Base-by-base conservation (phyloP, 2,113 vertebrate species). In the Trichechus manatus region DNA sequence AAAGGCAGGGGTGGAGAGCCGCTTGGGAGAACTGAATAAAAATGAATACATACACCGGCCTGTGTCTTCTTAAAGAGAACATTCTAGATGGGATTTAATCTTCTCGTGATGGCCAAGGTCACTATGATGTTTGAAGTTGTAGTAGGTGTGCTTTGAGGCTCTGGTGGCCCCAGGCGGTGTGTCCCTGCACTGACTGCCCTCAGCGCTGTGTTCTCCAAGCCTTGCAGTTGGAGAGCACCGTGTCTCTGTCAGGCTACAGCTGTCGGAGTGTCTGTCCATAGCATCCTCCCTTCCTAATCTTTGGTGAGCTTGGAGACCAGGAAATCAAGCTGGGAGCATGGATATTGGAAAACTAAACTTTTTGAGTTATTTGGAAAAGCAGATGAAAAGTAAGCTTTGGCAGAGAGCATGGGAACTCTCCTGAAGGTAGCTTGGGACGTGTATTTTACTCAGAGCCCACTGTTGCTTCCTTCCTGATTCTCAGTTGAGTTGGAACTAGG, bases 211-310 rank as follows among this genome's bases (percentile, higher is more conserved):
- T 8, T 77, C 91, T 47, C 89, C 23, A 74, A 93, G 79, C 84
- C 64, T 84, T 14, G 27, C 13, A 27, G n/a, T 0, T 36, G 22
- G 23, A 22, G 31, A 7, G 1, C 2, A 1, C 0, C 0, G 19
- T 15, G 13, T 44, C 47, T n/a, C 84, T 61, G 33, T 3, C 27
- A 17, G 31, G 47, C 75, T 25, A 2, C 11, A 63, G 42, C 20
- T 9, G 0, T 20, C 23, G 3, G 56, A n/a, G 10, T 31, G 31
- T 63, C 95, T 47, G 75, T 64, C 66, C n/a, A 11, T 3, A 31
- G n/a, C 79, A 4, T 14, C 85, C 70, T 68, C 64, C 27, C 9
- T n/a, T 50, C 50, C 72, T 81, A 31, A 39, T 78, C 53, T 81
- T 59, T 1, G 23, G 15, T 7, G 31, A 88, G 36, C 39, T 92